phyloP scores from a whole-genome alignment of 2,113 vertebrate genomes.

The Hassar affinis region DNA sequence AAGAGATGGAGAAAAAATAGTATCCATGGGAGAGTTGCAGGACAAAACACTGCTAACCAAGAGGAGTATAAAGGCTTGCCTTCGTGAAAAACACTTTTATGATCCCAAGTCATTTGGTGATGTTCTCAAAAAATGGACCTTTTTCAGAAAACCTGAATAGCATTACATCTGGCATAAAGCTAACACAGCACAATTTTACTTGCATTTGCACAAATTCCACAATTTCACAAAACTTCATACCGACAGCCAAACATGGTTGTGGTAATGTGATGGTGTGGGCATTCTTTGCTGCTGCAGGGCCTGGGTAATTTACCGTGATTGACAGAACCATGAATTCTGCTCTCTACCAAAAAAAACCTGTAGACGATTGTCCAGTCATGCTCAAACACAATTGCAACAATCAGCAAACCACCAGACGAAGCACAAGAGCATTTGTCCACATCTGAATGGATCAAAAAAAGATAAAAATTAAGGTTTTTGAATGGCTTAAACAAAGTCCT shows the following conservation, averaged over 20 bases:
- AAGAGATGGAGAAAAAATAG: neutral
- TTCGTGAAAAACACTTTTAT: neutral
- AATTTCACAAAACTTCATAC: neutral
- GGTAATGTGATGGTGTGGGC: too few relatives aligned
- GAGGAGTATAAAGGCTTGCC: neutral
- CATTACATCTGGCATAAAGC: neutral
- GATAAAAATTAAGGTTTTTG: neutral
- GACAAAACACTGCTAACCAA: neutral
- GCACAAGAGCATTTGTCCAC: neutral
- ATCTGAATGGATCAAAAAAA: neutral
- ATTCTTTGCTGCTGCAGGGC: too few relatives aligned
- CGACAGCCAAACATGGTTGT: neutral
- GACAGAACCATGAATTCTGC: too few relatives aligned
- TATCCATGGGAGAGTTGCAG: neutral
- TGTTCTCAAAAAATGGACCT: neutral
- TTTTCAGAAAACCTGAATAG: neutral
- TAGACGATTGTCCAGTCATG: neutral
- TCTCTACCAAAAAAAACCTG: too few relatives aligned
- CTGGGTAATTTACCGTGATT: too few relatives aligned
- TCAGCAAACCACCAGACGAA: neutral
- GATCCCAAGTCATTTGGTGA: neutral
- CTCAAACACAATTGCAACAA: neutral
- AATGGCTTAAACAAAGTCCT: neutral
- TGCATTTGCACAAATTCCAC: neutral
- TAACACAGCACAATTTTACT: neutral